Base-by-base conservation (phyloP, 1,140 invertebrate genomes). In the Charaxes varanes region DNA sequence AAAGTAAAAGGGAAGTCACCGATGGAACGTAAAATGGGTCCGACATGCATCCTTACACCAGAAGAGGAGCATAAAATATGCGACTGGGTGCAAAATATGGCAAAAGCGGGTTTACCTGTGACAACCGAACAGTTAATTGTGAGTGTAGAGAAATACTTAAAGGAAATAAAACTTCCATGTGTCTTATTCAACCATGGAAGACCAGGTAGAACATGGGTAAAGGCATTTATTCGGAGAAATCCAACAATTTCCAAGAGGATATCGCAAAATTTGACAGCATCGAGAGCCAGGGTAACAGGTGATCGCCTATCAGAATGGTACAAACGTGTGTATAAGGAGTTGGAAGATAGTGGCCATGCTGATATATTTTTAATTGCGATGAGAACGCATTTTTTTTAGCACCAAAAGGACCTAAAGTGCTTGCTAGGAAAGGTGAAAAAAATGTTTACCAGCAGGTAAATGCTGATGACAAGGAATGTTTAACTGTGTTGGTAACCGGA, bases 391-490 rank as follows among this genome's bases (percentile, higher is more conserved):
- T 53, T 53, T 53, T 47, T 37, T 48, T 47, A 24, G 24, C n/a
- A 35, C 41, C 51, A 32, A 44, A 53, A 45, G 33, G 33, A 15
- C 26, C 31, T 15, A 42, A 41, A 45, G 37, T 45, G 6, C 45
- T 49, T 37, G 52, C 45, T 22, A 54, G 18, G 19, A 49, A 45
- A 45, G 52, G 52, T 18, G 45, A 43, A 12, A 55, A 50, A 46
- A 45, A 14, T 8, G 52, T 55, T 23, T 54, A 54, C 22, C 41
- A 49, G 8, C 6, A 49, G 21, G 44, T 50, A 7, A 42, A 46
- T 45, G 30, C 11, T 31, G 46, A 49, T 23, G 52, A 49, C n/a
- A 53, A 48, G 41, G 53, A 55, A 22, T 47, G 47, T 26, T 6
- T 56, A 27, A 56, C 43, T 27, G 31, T 47, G 16, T 42, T 56